A percentile compares a stretch with the other conserved stretches of the same genome.
phyloP scores from a whole-genome alignment of 1,140 invertebrate genomes.

The Platyura marginata region DNA sequence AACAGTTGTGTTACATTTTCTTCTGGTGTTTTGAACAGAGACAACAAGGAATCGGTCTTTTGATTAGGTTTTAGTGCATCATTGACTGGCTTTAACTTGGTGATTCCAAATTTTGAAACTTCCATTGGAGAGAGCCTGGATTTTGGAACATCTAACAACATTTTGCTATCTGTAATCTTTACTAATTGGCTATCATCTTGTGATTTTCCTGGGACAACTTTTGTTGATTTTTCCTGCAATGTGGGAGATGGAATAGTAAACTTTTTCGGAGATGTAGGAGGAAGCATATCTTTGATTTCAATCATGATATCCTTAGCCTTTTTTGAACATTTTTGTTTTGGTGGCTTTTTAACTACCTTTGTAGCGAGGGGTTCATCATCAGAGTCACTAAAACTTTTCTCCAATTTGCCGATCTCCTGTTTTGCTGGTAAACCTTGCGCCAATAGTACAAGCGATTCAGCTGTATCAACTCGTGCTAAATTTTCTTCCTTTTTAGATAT shows the following conservation, averaged over 20 bases:
- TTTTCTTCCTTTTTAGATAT: slow-evolving; percentile 14
- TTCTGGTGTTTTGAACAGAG: neutral
- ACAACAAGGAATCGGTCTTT: neutral
- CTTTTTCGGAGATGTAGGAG: neutral
- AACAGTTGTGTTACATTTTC: neutral
- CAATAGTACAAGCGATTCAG: slow-evolving; percentile 3
- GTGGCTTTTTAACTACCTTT: slow-evolving; percentile 20
- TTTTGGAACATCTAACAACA: too few species aligned
- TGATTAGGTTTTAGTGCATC: neutral
- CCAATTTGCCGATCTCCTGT: slow-evolving; percentile 22
- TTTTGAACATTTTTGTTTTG: neutral
- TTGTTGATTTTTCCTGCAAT: neutral
- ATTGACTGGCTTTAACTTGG: neutral
- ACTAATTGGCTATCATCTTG: neutral
- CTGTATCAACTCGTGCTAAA: slow-evolving; percentile 8
- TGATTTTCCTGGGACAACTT: neutral
- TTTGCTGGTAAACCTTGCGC: slow-evolving; percentile 11
- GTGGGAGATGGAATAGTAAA: too few species aligned
- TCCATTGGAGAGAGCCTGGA: too few species aligned
- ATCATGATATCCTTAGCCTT: neutral
- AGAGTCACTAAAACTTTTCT: slow-evolving; percentile 33
- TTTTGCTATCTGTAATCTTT: neutral
- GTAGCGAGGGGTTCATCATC: slow-evolving; percentile 34
- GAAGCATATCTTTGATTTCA: neutral
- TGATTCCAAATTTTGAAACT: neutral